Percentiles rank a stretch among this genome's conserved stretches.
Evolutionary conservation across 2,113 vertebrate species (phyloP).

Genomic region (Leucoraja erinaceus): DNA sequence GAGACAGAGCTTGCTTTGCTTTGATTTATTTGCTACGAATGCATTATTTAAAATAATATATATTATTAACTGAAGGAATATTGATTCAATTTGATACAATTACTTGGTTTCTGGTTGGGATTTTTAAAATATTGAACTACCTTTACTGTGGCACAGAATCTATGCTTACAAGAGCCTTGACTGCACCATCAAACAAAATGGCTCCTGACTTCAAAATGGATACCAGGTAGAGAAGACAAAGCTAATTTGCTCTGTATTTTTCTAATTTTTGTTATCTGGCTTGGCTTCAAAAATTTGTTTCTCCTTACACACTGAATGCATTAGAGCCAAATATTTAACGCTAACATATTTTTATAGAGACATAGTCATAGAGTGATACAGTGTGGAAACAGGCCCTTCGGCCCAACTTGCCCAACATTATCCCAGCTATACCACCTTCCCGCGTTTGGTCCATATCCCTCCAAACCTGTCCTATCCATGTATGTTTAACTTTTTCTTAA

Average conservation of each 20-base stretch:
- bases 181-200: neutral
- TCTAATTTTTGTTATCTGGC: neutral
- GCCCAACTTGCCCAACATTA: too few relatives aligned
- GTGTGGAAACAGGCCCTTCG: too few relatives aligned
- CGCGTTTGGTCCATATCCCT: too few relatives aligned
- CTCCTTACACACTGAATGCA: neutral
- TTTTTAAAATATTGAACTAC: neutral
- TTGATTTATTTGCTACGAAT: neutral
- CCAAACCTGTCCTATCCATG: too few relatives aligned
- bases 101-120: neutral
- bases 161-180: neutral
- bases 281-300: neutral
- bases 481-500: too few relatives aligned
- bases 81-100: neutral
- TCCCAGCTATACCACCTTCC: too few relatives aligned
- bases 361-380: too few relatives aligned
- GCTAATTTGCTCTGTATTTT: neutral
- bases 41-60: neutral
- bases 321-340: neutral
- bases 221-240: neutral
- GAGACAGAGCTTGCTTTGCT: neutral
- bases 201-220: neutral
- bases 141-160: neutral
- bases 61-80: constrained; percentile 9
- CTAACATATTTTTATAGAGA: too few relatives aligned